These are phyloP conservation scores for Triplophysa rosa DNA, from an alignment of 2,113 vertebrate species.

Conservation along the genomic window DNA sequence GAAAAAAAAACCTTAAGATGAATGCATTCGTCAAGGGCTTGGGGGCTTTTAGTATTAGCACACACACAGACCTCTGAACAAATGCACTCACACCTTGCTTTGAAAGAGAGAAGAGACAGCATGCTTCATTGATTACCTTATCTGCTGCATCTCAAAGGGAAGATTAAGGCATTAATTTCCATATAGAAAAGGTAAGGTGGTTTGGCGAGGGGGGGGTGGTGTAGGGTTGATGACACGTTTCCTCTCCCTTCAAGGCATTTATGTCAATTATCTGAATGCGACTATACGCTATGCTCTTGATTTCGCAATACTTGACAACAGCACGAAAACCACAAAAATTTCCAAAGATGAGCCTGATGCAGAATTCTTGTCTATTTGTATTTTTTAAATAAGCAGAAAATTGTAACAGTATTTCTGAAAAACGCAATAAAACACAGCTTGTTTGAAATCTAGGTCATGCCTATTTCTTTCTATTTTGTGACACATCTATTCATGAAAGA, in stretches of 20 bases:
- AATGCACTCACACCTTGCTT: constrained; percentile 11
- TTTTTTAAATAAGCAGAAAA: background rate
- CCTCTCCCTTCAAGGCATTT: constrained; percentile 3
- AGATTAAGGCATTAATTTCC: constrained; percentile 44
- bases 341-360: background rate
- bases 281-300: background rate
- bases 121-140: constrained; percentile 51
- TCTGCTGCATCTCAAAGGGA: constrained; percentile 49
- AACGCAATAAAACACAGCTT: background rate
- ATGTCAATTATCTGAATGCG: constrained; percentile 26
- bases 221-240: background rate
- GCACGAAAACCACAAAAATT: constrained; percentile 7
- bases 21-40: constrained; percentile 8
- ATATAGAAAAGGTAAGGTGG: constrained; percentile 28
- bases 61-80: background rate
- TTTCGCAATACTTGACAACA: background rate
- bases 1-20: background rate
- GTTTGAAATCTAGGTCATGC: constrained; percentile 24
- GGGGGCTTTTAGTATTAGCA: background rate
- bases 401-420: background rate
- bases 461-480: constrained; percentile 23
- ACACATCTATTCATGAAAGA: background rate
- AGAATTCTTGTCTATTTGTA: background rate
- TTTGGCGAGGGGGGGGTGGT: background rate
- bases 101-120: constrained; percentile 26